Evolutionary conservation across 2,888 invertebrate species (phyloP).

Genomic region (Pseudolycoriella hygida): DNA sequence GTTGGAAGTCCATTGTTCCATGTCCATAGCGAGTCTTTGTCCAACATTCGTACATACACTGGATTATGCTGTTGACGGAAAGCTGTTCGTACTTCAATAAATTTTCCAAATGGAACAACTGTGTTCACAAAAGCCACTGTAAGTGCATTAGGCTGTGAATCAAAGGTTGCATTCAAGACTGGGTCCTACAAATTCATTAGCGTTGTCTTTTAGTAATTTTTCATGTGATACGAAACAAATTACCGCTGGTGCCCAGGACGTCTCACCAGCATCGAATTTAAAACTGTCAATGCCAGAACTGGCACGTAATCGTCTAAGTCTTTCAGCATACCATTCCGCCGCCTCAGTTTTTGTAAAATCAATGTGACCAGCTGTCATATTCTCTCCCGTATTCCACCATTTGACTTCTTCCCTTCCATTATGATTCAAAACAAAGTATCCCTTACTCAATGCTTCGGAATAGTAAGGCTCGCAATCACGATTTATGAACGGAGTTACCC

Average conservation of each 20-base stretch:
- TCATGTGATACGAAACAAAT: no score
- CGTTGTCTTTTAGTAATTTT: neutral
- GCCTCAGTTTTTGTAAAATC: constrained; percentile 51
- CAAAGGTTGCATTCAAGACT: constrained; percentile 34
- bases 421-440: constrained; percentile 29
- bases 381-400: constrained; percentile 31
- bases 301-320: constrained; percentile 33
- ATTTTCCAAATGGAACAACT: constrained; percentile 34
- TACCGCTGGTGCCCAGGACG: constrained; percentile 38
- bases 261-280: constrained; percentile 66
- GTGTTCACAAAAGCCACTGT: constrained; percentile 34
- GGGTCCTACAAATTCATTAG: constrained; percentile 34
- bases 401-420: constrained; percentile 24
- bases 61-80: constrained; percentile 43
- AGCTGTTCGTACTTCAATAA: constrained; percentile 48
- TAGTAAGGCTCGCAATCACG: constrained; percentile 45
- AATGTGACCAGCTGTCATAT: constrained; percentile 33
- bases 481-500: constrained; percentile 79
- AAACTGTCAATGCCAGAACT: constrained; percentile 51
- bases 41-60: constrained; percentile 53
- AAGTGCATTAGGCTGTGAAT: constrained; percentile 26
- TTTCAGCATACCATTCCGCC: constrained; percentile 33
- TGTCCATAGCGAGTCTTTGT: constrained; percentile 49
- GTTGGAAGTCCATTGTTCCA: constrained; percentile 47
- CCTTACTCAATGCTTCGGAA: constrained; percentile 33